A percentile compares a stretch with the other conserved stretches of the same genome.
phyloP scores from a whole-genome alignment of 2,888 invertebrate genomes.

The Drosophila peninsularis region DNA sequence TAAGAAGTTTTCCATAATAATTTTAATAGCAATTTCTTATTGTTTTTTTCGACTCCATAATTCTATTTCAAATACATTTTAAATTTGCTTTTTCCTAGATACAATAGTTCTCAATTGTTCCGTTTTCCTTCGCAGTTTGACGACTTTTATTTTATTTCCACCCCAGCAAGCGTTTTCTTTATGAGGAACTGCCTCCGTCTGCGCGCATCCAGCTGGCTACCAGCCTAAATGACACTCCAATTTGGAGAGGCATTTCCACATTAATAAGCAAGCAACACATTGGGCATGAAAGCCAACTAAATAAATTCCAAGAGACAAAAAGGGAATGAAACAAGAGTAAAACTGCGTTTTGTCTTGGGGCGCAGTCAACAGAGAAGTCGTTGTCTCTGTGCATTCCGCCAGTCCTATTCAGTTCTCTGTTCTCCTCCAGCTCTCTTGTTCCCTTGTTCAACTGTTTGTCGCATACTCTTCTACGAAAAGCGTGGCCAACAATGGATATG shows the following conservation, averaged over 20 bases:
- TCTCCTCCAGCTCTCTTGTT: constrained; percentile 36
- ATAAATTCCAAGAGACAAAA: constrained; percentile 54
- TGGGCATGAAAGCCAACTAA: constrained; percentile 61
- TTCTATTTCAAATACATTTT: neutral
- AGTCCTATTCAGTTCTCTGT: constrained; percentile 29
- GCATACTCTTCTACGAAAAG: constrained; percentile 75
- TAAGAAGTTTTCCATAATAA: too few species aligned
- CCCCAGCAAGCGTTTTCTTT: constrained; percentile 41
- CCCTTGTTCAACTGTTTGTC: constrained; percentile 67
- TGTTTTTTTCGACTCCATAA: too few species aligned
- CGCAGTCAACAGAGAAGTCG: constrained; percentile 69
- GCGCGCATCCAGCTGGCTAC: constrained; percentile 28
- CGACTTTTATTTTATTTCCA: constrained; percentile 47
- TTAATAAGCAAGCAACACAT: constrained; percentile 75
- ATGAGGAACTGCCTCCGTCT: constrained; percentile 2
- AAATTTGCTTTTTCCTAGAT: neutral
- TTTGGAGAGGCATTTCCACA: constrained; percentile 80
- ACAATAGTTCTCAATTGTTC: constrained; percentile 18
- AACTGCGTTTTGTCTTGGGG: constrained; percentile 57
- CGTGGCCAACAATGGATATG: constrained; percentile 69
- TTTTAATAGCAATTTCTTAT: too few species aligned
- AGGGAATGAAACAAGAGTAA: constrained; percentile 11
- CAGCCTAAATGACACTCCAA: constrained; percentile 75
- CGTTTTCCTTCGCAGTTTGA: constrained; percentile 41
- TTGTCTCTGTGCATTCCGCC: constrained; percentile 43